Base-by-base conservation (phyloP, 1,140 invertebrate species). In the Nasonia longicornis region DNA sequence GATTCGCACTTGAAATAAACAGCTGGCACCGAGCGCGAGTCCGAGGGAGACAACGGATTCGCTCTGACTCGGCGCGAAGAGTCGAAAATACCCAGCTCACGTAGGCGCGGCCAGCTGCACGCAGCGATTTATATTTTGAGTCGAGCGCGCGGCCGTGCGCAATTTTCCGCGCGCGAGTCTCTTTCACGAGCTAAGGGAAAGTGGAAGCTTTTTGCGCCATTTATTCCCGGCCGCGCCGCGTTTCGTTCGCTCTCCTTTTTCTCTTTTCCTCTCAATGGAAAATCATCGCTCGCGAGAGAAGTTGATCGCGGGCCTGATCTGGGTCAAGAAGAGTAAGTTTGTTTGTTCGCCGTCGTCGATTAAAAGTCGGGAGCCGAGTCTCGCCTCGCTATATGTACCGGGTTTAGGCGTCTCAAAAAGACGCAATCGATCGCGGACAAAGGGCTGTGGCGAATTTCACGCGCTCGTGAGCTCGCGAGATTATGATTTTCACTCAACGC, bases 101-200 rank as follows among this genome's bases (percentile, higher is more conserved):
- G 78, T 74, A 74, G 69, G n/a, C 10, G 63, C 35, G 64, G 12
- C 75, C 74, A 63, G 74, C 58, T 76, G 26, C 58, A 45, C 52
- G 16, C 52, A 52, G 29, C 78, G 78, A 79, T 79, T 79, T 79
- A 79, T 79, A 80, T 80, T 74, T 80, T 58, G 52, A n/a, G 20
- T 52, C 31, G 31, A 3, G 31, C 38, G 69, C 69, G n/a, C 42
- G 67, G 67, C 67, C 67, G 45, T 58, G 67, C 26, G 77, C 67
- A 71, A 79, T 79, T 79, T 79, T 71, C 42, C 22, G 4, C 73
- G 48, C 73, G 58, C 31, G 52, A 16, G 38, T 35, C 31, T 35
- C 31, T 6, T 35, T 35, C 31, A 35, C 31, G 31, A 35, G 31
- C 64, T 3, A 69, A 69, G 38, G 76, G 29, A 52, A 69, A 77